phyloP scores from a whole-genome alignment of 2,888 invertebrate genomes.

The Alcis repandata region DNA sequence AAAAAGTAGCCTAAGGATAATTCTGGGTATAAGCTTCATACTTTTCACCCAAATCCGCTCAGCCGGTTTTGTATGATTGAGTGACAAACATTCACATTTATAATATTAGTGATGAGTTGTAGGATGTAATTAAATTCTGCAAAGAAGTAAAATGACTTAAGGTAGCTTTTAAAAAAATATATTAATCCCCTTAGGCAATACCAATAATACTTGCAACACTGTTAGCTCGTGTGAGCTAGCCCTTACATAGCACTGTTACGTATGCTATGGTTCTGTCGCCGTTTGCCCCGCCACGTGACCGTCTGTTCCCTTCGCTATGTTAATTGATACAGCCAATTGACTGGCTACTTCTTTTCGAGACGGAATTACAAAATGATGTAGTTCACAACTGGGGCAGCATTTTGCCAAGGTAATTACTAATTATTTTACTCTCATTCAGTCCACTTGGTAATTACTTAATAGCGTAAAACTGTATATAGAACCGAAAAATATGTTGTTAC shows the following conservation, averaged over 20 bases:
- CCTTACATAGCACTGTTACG: conserved; percentile 13
- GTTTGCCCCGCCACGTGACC: conserved; percentile 33
- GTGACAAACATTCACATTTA: too few species aligned
- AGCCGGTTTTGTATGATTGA: too few species aligned
- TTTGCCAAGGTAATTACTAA: background rate
- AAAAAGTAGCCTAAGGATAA: background rate
- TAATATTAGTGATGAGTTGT: too few species aligned
- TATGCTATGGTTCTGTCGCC: conserved; percentile 20
- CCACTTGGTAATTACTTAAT: background rate
- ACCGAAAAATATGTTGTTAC: too few species aligned
- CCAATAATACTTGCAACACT: background rate
- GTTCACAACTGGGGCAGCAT: conserved; percentile 12
- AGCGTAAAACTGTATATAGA: too few species aligned
- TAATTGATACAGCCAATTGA: conserved; percentile 40
- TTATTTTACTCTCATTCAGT: conserved; percentile 2
- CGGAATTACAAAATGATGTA: conserved; percentile 23
- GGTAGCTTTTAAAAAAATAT: too few species aligned
- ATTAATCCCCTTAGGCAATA: too few species aligned
- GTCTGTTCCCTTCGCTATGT: conserved; percentile 35
- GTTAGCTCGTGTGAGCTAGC: background rate
- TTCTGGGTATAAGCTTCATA: too few species aligned
- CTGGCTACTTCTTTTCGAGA: conserved; percentile 34
- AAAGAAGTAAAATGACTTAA: too few species aligned
- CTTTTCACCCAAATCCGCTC: too few species aligned
- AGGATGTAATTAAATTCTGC: background rate